phyloP scores from a whole-genome alignment of 1,140 invertebrate genomes.

The Drosophila athabasca region DNA sequence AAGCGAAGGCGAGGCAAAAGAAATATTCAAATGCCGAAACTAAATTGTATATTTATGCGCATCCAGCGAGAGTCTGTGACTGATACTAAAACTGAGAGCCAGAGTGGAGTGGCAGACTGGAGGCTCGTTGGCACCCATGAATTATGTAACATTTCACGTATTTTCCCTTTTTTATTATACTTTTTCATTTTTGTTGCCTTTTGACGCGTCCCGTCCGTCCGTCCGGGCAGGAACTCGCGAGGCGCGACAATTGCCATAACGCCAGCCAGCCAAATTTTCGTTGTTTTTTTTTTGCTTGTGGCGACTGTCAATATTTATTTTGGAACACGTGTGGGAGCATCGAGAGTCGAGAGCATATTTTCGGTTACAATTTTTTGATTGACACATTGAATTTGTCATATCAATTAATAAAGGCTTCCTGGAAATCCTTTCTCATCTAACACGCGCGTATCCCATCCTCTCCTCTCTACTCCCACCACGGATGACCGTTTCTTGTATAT shows the following conservation, averaged over 20 bases:
- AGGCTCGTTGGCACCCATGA: slow-evolving; percentile 23
- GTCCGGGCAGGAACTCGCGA: slow-evolving; percentile 29
- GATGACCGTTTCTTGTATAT: too few relatives aligned
- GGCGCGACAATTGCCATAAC: slow-evolving; percentile 53
- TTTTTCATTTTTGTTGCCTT: slow-evolving; percentile 38
- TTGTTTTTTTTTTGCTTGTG: slow-evolving; percentile 41
- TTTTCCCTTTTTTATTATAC: slow-evolving; percentile 34
- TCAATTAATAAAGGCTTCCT: slow-evolving; percentile 49
- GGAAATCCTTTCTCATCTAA: background rate
- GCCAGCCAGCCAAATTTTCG: slow-evolving; percentile 40
- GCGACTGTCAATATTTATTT: slow-evolving; percentile 71
- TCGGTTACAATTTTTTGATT: slow-evolving; percentile 64
- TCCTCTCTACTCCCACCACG: background rate
- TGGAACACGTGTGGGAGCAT: slow-evolving; percentile 17
- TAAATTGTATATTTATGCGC: slow-evolving; percentile 55
- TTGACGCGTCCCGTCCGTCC: slow-evolving; percentile 11
- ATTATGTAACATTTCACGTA: slow-evolving; percentile 64
- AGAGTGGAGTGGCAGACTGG: slow-evolving; percentile 1
- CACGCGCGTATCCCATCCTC: background rate
- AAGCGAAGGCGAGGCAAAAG: background rate
- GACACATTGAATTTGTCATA: slow-evolving; percentile 60
- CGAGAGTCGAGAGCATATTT: slow-evolving; percentile 36
- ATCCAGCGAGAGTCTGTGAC: slow-evolving; percentile 26
- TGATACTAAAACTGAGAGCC: slow-evolving; percentile 20
- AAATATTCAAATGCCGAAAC: slow-evolving; percentile 56